Base-by-base conservation (phyloP, 2,797 vertebrate genomes). In the Halcyon smyrnensis region DNA sequence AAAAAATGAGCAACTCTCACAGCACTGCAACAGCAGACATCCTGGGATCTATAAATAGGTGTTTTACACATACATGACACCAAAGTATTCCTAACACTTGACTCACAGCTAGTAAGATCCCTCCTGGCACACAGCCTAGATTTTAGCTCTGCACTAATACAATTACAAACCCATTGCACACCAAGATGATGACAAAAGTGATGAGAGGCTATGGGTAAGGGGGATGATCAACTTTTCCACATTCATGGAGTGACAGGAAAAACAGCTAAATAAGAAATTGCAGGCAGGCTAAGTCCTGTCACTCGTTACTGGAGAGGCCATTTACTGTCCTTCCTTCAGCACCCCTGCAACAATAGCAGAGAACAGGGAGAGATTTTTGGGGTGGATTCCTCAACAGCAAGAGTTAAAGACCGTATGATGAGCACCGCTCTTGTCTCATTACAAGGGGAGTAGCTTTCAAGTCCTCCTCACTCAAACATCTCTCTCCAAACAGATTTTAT, bases 391-490 rank as follows among this genome's bases (percentile, higher is more conserved):
- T 69, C 68, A 63, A 7, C 20, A 74, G 8, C 7, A 10, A 59
- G 48, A 51, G 56, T 17, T 67, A 41, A 56, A 89, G 36, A 21
- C 39, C 18, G 37, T 4, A 24, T 73, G 54, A 81, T 17, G 16
- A 65, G 65, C 1, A 20, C 19, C 28, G 21, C 11, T 87, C 54
- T 50, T 19, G n/a, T n/a, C 39, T 63, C 0, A 0, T 16, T n/a
- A 59, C 70, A 80, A 77, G 32, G 9, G 9, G 59, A 34, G 1
- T 2, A 87, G 46, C 71, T 84, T 32, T 23, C 11, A 7, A 70
- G 19, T 14, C 51, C 41, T 53, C 50, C 27, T 78, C 63, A 53
- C 34, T 71, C 56, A 90, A 20, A 14, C 27, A 37, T n/a, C 83
- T 67, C 62, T 70, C 80, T 81, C 80, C 45, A 73, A 63, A 60